Percentiles rank a stretch among this genome's conserved stretches.
These are phyloP conservation scores for Laterallus jamaicensis DNA, from an alignment of 2,113 vertebrate genomes.

Conservation along the genomic window DNA sequence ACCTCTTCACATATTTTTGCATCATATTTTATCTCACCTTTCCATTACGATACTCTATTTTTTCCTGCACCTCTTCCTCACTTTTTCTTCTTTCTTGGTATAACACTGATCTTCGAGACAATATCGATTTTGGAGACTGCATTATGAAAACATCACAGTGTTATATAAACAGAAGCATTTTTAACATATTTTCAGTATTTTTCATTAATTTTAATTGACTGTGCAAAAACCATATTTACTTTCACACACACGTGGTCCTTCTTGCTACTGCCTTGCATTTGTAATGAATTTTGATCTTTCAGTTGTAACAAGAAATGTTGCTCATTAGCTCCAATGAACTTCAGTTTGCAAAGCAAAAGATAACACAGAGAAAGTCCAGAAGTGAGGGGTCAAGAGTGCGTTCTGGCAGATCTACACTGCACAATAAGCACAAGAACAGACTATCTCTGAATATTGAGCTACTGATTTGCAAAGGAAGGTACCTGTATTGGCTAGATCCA, in stretches of 20 bases:
- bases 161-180: background rate
- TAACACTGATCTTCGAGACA: background rate
- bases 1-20: background rate
- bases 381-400: background rate
- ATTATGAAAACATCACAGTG: background rate
- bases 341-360: background rate
- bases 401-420: background rate
- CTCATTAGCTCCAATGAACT: background rate
- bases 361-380: background rate
- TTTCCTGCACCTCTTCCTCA: conserved; percentile 54
- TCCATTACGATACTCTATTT: conserved; percentile 68
- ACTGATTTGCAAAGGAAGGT: background rate
- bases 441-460: background rate
- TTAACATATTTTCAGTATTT: background rate
- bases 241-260: background rate
- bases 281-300: background rate
- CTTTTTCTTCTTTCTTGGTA: background rate
- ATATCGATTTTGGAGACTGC: background rate
- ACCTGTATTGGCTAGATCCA: background rate
- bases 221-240: background rate
- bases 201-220: background rate
- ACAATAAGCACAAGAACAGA: background rate
- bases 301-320: background rate
- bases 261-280: background rate
- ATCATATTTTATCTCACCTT: conserved; percentile 55